Percentiles rank a stretch among this genome's conserved stretches.
phyloP scores from a whole-genome alignment of 2,888 invertebrate species.

The Luperina testacea region DNA sequence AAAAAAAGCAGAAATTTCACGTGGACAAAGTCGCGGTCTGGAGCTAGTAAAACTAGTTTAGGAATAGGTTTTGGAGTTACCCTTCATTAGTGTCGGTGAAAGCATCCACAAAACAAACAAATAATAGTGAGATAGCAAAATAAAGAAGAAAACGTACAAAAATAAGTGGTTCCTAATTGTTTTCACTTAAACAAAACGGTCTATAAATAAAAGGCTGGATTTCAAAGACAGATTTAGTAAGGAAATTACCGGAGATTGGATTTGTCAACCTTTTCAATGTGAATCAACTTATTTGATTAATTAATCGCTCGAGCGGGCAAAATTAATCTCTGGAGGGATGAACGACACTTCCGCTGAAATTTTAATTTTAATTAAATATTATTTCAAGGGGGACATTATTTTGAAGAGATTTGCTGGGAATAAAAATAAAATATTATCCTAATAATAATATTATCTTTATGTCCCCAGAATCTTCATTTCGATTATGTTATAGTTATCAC shows the following conservation, averaged over 20 bases:
- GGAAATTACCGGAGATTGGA: constrained; percentile 36
- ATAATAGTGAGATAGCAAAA: neutral
- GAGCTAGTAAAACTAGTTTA: neutral
- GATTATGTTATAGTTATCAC: neutral
- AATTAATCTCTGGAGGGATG: constrained; percentile 35
- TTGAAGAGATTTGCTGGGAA: neutral
- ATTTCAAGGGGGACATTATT: neutral
- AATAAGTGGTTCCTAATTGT: constrained; percentile 9
- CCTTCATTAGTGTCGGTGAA: neutral
- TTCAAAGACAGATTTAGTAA: constrained; percentile 10
- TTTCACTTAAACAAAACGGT: neutral
- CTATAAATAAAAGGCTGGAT: neutral
- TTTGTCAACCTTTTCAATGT: constrained; percentile 46
- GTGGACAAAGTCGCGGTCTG: neutral
- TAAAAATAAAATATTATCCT: neutral
- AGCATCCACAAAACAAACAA: neutral
- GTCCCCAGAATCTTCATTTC: neutral
- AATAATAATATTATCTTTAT: neutral
- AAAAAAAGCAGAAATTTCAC: neutral
- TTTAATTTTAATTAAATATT: constrained; percentile 37
- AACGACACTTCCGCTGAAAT: constrained; percentile 31
- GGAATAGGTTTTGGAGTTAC: neutral
- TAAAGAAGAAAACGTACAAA: neutral
- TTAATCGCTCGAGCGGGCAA: constrained; percentile 28
- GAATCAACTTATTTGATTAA: constrained; percentile 54